Conservation (phyloP, 1,140 invertebrate genomes). For the Philaenus spumarius region DNA sequence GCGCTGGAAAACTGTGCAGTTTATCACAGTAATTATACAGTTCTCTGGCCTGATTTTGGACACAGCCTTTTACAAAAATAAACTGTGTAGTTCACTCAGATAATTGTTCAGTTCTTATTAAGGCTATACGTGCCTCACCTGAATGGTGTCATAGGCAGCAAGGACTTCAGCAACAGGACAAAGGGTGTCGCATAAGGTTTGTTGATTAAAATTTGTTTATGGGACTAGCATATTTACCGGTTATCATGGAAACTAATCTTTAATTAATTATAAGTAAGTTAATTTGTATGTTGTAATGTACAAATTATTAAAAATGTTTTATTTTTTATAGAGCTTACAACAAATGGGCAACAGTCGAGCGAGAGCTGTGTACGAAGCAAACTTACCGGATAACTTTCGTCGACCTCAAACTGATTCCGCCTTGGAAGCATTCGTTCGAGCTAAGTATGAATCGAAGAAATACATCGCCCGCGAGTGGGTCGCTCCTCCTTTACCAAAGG, state of each 20-base stretch:
- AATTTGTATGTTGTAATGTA: too few species aligned
- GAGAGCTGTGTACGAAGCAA: slow-evolving; percentile 94
- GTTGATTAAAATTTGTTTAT: not conserved
- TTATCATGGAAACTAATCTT: not conserved
- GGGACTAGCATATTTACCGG: not conserved
- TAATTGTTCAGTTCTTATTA: too few species aligned
- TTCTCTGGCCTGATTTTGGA: too few species aligned
- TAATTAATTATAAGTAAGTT: slow-evolving; percentile 6
- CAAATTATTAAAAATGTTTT: not conserved
- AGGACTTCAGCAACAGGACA: too few species aligned
- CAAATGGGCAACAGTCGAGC: slow-evolving; percentile 98
- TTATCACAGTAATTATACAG: too few species aligned
- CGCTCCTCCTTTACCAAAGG: slow-evolving; percentile 72
- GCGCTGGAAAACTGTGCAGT: too few species aligned
- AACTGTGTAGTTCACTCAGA: too few species aligned
- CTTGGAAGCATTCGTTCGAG: slow-evolving; percentile 89
- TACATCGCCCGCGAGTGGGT: slow-evolving; percentile 97
- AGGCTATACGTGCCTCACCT: too few species aligned
- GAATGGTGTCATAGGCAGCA: too few species aligned
- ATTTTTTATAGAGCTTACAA: slow-evolving; percentile 68
- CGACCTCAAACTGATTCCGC: slow-evolving; percentile 91
- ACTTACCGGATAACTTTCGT: slow-evolving; percentile 89
- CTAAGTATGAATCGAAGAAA: slow-evolving; percentile 98
- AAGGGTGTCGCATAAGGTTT: too few species aligned
- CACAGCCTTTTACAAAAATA: too few species aligned